Evolutionary conservation across 2,113 vertebrate genomes (phyloP).

Genomic region (Ivindomyrus marchei): DNA sequence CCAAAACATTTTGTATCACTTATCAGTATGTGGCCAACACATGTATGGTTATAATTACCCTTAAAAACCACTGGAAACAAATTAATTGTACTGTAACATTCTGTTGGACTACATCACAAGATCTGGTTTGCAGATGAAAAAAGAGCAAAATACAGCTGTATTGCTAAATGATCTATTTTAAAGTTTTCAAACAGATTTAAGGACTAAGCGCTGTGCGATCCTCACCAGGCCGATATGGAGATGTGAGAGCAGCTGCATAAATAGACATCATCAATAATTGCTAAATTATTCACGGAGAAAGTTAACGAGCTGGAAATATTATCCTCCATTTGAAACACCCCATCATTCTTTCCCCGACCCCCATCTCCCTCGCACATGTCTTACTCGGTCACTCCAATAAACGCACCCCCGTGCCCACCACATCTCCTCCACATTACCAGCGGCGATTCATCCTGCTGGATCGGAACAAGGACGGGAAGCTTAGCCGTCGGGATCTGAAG

Average conservation of each 20-base stretch:
- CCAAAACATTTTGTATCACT: background rate
- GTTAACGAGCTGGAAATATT: constrained; percentile 42
- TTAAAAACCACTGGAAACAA: background rate
- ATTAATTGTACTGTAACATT: background rate
- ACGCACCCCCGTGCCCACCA: background rate
- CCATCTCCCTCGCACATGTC: background rate
- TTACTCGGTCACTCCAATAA: background rate
- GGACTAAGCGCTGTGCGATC: background rate
- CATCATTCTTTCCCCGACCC: background rate
- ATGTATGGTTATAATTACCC: background rate
- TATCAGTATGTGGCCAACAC: background rate
- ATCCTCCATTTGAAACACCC: constrained; percentile 22
- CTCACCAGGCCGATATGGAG: background rate
- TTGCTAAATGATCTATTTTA: background rate
- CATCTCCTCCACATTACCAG: constrained; percentile 21
- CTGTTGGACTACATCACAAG: background rate
- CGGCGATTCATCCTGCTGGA: constrained; percentile 41
- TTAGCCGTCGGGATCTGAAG: constrained; percentile 50
- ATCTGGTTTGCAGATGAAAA: background rate
- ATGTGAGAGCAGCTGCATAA: constrained; percentile 41
- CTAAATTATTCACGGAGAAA: constrained; percentile 58
- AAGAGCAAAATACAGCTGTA: background rate
- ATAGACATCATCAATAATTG: constrained; percentile 52
- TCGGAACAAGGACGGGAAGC: constrained; percentile 50
- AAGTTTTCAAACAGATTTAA: background rate